A percentile compares a stretch with the other conserved stretches of the same genome.
Conservation (phyloP, 2,797 vertebrate genomes). For the Siniperca scherzeri region DNA sequence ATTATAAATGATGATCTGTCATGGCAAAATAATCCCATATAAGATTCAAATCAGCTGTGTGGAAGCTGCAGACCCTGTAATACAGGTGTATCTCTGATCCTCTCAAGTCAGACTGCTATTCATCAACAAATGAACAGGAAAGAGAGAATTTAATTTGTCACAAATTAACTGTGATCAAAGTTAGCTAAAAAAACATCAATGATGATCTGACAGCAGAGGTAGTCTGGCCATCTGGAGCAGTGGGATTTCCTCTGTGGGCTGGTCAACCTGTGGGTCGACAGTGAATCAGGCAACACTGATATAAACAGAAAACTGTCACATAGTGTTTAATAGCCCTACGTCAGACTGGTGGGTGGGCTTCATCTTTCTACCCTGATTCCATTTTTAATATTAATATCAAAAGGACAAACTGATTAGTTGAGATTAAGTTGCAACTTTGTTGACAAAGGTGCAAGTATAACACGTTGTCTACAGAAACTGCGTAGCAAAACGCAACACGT, state of each 20-base stretch:
- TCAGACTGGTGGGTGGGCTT: constrained; percentile 3
- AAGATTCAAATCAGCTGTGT: background rate
- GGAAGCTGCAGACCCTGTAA: background rate
- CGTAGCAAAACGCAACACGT: background rate
- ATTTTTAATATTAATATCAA: background rate
- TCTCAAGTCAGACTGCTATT: constrained; percentile 1
- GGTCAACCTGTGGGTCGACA: constrained; percentile 15
- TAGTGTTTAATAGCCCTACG: background rate
- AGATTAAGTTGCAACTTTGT: background rate
- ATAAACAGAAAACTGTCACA: constrained; percentile 28
- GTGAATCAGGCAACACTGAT: constrained; percentile 37
- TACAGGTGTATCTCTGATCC: background rate
- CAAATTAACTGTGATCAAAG: constrained; percentile 41
- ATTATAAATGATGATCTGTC: background rate
- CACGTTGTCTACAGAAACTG: background rate
- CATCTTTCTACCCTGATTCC: background rate
- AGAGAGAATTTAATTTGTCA: constrained; percentile 13
- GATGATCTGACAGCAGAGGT: constrained; percentile 26
- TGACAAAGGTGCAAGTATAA: background rate
- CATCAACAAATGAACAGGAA: constrained; percentile 21
- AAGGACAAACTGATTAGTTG: background rate
- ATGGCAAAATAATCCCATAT: background rate
- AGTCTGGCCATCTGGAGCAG: constrained; percentile 35
- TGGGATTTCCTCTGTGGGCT: constrained; percentile 27
- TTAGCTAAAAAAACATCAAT: constrained; percentile 4